Base-by-base conservation (phyloP, 2,888 invertebrate genomes). In the Perithous albicinctus region DNA sequence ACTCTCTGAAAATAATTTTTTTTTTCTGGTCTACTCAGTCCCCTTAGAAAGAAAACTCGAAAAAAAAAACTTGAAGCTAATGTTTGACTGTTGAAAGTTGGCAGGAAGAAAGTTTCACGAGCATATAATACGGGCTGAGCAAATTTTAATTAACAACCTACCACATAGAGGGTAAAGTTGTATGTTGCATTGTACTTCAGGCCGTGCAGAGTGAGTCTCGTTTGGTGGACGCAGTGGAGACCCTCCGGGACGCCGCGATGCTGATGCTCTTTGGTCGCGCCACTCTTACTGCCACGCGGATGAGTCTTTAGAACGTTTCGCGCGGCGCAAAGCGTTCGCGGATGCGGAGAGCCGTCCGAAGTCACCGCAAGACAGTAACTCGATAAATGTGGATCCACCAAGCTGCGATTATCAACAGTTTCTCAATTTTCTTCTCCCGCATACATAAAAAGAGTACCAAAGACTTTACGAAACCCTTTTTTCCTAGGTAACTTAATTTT, bases 351-450 rank as follows among this genome's bases (percentile, higher is more conserved):
- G 32, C 86, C 83, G 29, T 91, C 92, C 69, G 92, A 92, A 59
- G 92, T 93, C 61, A 93, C 92, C 41, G 91, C 92, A 77, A 93
- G 86, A 80, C 92, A 91, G 88, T 93, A 93, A 83, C 88, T 91
- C 83, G 91, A 91, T 20, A 89, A 86, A 78, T 91, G 90, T 77
- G 92, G 90, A 87, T 92, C 90, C 73, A 89, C 87, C 80, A 90
- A 88, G 84, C 92, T 91, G 87, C 46, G 7, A 48, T 35, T 15
- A 23, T 35, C 29, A 38, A 46, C 29, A 43, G 20, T 38, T 35
- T 29, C 7, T 38, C 10, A 41, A 61, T 63, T 46, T 54, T 54
- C 56, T 76, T 32, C 26, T 23, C 4, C 46, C 29, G 32, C 29
- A 46, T 54, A 3, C 10, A 26, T 70, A 32, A 41, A n/a, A n/a